These are phyloP conservation scores for Pyrrhia umbra DNA, from an alignment of 2,888 invertebrate species.

Conservation along the genomic window DNA sequence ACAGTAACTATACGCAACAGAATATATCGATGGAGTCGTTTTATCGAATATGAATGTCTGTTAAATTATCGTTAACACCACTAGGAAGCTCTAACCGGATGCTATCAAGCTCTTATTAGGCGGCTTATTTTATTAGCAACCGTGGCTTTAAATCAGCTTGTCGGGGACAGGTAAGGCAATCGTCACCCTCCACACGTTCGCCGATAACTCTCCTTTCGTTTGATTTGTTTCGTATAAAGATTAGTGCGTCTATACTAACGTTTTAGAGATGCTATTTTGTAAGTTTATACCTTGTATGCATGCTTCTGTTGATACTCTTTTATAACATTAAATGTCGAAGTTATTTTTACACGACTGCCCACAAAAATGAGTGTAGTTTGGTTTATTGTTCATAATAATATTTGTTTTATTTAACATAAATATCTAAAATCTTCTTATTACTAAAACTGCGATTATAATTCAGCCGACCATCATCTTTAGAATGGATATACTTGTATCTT, in stretches of 20 bases:
- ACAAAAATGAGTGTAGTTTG: too few species aligned
- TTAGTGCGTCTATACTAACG: constrained; percentile 68
- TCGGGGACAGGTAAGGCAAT: constrained; percentile 71
- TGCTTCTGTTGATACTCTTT: background rate
- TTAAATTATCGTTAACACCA: constrained; percentile 20
- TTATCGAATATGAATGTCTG: background rate
- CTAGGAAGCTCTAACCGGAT: constrained; percentile 42
- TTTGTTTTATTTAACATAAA: too few species aligned
- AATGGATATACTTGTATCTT: too few species aligned
- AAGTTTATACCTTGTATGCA: background rate
- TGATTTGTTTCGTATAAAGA: constrained; percentile 71
- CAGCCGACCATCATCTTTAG: too few species aligned
- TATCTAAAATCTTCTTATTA: too few species aligned
- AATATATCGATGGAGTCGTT: background rate
- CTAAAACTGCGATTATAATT: too few species aligned
- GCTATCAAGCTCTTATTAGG: constrained; percentile 70
- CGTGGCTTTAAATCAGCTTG: constrained; percentile 74
- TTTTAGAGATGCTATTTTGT: constrained; percentile 22
- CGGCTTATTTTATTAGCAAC: constrained; percentile 77
- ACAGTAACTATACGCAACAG: too few species aligned
- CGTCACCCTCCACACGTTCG: constrained; percentile 75
- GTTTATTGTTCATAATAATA: too few species aligned
- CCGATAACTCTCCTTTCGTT: constrained; percentile 73
- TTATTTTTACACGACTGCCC: too few species aligned
- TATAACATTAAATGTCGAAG: background rate